Conservation (phyloP, 2,797 vertebrate genomes). For the Myotis pilosus region DNA sequence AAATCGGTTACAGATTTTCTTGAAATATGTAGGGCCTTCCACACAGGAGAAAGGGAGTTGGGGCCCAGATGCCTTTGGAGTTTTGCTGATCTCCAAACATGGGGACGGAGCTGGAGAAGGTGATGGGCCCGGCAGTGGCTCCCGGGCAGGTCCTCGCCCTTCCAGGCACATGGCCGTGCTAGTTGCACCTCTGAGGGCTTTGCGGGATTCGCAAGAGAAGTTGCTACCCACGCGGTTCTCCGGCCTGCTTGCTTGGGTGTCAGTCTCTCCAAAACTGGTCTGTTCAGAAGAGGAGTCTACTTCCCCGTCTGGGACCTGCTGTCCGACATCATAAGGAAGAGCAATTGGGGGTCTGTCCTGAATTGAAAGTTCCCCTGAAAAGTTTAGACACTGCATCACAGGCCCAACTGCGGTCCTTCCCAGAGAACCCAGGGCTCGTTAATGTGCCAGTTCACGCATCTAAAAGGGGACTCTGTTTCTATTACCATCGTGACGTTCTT, state of each 20-base stretch:
- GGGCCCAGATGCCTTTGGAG: not conserved
- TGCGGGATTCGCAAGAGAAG: not conserved
- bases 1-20: conserved; percentile 77
- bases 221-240: not conserved
- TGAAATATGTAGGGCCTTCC: conserved; percentile 59
- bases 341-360: not conserved
- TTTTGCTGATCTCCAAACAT: not conserved
- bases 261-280: not conserved
- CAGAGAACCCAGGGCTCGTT: not conserved
- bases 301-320: not conserved
- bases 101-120: not conserved
- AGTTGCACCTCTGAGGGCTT: fast-evolving
- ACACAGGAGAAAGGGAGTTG: not conserved
- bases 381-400: not conserved
- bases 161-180: fast-evolving
- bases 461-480: not conserved
- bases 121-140: fast-evolving
- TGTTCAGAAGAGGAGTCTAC: not conserved
- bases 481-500: not conserved
- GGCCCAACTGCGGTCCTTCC: not conserved
- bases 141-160: not conserved
- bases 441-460: not conserved
- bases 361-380: not conserved
- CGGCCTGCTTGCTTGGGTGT: not conserved
- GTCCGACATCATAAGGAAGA: not conserved